Evolutionary conservation across 2,797 vertebrate species (phyloP).

Genomic region (Clamator glandarius): DNA sequence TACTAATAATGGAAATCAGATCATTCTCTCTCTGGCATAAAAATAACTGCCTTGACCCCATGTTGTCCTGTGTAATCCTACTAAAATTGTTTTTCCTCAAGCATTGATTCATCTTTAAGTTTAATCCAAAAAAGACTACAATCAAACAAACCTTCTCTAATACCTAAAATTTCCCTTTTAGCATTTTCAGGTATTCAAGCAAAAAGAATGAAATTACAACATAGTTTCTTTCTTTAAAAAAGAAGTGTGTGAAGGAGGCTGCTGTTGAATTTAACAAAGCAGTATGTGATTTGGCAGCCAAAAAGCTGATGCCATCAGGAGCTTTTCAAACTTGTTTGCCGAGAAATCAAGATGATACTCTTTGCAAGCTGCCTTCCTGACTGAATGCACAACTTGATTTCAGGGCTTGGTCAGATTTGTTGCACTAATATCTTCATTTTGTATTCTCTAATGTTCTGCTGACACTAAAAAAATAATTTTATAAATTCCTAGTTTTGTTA

Average conservation of each 20-base stretch:
- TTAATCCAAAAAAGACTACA: neutral
- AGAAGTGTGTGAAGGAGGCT: neutral
- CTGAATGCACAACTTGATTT: constrained; percentile 1
- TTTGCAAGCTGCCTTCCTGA: neutral
- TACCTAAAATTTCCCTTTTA: neutral
- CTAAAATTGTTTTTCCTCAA: neutral
- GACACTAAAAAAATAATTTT: neutral
- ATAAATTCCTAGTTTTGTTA: neutral
- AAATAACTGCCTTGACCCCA: neutral
- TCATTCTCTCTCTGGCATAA: neutral
- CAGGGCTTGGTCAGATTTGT: neutral
- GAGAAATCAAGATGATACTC: constrained; percentile 49
- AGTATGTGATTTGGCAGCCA: constrained; percentile 15
- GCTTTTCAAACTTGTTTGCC: constrained; percentile 36
- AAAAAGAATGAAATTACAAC: constrained; percentile 14
- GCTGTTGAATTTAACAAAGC: neutral
- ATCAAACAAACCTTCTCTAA: neutral
- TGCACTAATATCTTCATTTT: neutral
- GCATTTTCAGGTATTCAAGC: neutral
- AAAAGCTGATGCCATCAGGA: constrained; percentile 13
- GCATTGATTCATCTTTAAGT: neutral
- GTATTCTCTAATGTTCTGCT: neutral
- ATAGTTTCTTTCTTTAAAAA: neutral
- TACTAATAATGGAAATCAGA: neutral
- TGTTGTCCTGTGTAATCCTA: neutral